Evolutionary conservation across 2,888 invertebrate species (phyloP), one percentile per base, ranked within the genome.

Genomic region (Idaea dimidiata): DNA sequence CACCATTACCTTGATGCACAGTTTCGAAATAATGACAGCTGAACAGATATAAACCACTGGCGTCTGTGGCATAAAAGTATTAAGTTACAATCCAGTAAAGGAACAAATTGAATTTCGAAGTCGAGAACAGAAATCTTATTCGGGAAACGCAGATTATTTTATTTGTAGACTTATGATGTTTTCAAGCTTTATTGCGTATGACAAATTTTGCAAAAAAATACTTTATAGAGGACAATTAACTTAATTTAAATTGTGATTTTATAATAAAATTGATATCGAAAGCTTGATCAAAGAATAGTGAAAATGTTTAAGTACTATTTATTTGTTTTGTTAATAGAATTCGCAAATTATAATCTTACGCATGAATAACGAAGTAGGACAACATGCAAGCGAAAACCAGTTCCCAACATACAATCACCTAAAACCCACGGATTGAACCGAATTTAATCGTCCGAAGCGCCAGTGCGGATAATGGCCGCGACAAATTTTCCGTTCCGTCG

Each of bases 401-500:
- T 71, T 76, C 75, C 74, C 70, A 74, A 71, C 74, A 74, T 72
- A 75, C 68, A 73, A 66, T 70, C 66, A 62, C 67, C 77, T 78
- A 70, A 80, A 82, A 79, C 78, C 80, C 79, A 78, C 78, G 79
- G 78, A 75, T 63, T 82, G 83, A 83, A 81, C 81, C 82, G 82
- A 86, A 87, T 88, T 91, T 89, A 91, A 91, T 89, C 88, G 90
- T 79, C 81, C 86, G 81, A 82, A 87, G 83, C 86, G 83, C 80
- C 80, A 88, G 85, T 89, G 87, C 84, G 88, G 87, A 88, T 89
- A 91, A 90, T 89, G 81, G 87, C 82, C 73, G 81, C 83, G 86
- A 86, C 90, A 88, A 88, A 92, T 91, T 92, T 92, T 92, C 90
- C 90, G 82, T 87, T 81, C 84, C 85, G 84, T 78, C 83, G 89